Base-by-base conservation (phyloP, 2,797 vertebrate genomes). In the Paedocypris micromegethes region DNA sequence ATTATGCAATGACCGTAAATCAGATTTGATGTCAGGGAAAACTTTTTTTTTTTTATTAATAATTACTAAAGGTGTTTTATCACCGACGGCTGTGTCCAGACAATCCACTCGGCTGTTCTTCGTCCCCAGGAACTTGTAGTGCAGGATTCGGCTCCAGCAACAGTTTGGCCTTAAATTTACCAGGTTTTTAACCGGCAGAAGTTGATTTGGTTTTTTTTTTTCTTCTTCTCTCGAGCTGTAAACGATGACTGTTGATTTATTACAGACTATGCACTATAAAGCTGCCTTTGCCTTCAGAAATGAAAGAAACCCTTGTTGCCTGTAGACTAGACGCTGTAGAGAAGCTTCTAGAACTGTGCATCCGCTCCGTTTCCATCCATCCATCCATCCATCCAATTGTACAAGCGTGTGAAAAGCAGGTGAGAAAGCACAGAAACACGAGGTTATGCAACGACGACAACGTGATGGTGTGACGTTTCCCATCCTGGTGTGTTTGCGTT, bases 251-350 rank as follows among this genome's bases (percentile, higher is more conserved):
- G 86, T 87, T 88, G 83, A 84, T 87, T 88, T 73, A 80, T 83
- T 81, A 82, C 81, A 58, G 78, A 65, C 94, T 96, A 96, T 97
- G 95, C 93, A 97, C 94, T 92, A 85, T 89, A 87, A 88, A 86
- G 89, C 81, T 87, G 92, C 89, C 88, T 90, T 83, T 93, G 95
- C 95, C 94, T 97, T 95, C 90, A 84, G 82, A 59, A 78, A 88
- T 48, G 68, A 79, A 81, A 79, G 66, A 74, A 76, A 74, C 90
- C 93, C 93, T 92, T 88, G 90, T 91, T 94, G 94, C 94, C 94
- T 96, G 80, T 93, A 95, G 92, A 87, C 76, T 93, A 93, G 90
- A 91, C 79, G 85, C 58, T 84, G 72, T 80, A 78, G 80, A 76
- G 66, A 76, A 54, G 89, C 90, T 92, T 90, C 72, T 50, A 59